Base-by-base conservation (phyloP, 2,797 vertebrate species). In the Scolopax rusticola region DNA sequence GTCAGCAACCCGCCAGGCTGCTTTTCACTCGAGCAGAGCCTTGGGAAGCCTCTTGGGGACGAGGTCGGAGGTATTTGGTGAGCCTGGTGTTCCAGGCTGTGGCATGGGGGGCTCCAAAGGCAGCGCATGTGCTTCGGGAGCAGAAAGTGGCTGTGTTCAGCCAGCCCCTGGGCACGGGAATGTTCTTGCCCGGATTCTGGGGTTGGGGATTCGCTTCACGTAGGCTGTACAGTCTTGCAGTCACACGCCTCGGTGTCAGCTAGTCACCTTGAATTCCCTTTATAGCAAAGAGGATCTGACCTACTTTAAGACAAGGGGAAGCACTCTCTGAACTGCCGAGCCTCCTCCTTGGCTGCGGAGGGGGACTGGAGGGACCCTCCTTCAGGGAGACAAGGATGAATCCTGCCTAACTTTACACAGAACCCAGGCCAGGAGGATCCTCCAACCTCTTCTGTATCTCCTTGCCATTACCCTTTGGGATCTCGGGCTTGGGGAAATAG, bases 21-120 rank as follows among this genome's bases (percentile, higher is more conserved):
- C 43, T 80, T 13, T 28, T 51, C 27, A 51, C n/a, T 20, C 0
- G 0, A 48, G 57, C 1, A 0, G 82, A 53, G 69, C 59, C 80
- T 68, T 0, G 2, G 38, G 33, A 57, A 65, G 73, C 28, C 23
- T 54, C 91, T 33, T 0, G 2, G 63, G 48, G 8, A n/a, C 33
- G 25, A 70, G 74, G 12, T 23, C 61, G 4, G 60, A 41, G 40
- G 5, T 13, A 6, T 3, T 71, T 18, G 81, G 54, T 8, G 2
- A 30, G 63, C 63, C 43, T 28, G 82, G 8, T 17, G 30, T 30
- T 74, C 25, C 73, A 43, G 76, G 28, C 69, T 59, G 30, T 20
- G 2, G 84, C 40, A 10, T 0, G 3, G 61, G 61, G 7, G 19
- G 15, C 53, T 81, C 59, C 3, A 3, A 27, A 48, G 41, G 60